Conservation (phyloP, 2,888 invertebrate species). For the Papilio gigon region DNA sequence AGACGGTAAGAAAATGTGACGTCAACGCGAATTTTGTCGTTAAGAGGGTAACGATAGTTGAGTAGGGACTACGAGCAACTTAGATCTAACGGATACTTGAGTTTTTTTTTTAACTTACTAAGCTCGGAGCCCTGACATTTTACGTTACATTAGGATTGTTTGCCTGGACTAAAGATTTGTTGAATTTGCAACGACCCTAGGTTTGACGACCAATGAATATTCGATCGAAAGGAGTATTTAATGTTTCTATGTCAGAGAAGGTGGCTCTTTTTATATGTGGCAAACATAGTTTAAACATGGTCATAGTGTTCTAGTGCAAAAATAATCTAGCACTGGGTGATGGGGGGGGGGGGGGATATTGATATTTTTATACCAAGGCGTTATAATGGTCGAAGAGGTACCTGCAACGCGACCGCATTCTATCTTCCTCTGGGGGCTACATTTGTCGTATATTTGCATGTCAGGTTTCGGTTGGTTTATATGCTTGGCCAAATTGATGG, state of each 20-base stretch:
- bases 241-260: too few relatives aligned
- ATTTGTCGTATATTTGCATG: slow-evolving; percentile 74
- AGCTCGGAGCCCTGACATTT: background rate
- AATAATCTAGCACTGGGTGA: background rate
- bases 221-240: too few relatives aligned
- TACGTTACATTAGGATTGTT: background rate
- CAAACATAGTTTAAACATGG: background rate
- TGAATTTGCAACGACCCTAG: background rate
- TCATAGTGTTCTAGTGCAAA: too few relatives aligned
- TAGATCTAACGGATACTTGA: background rate
- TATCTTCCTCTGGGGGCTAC: slow-evolving; percentile 57
- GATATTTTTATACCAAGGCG: slow-evolving; percentile 4
- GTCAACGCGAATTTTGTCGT: background rate
- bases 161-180: background rate
- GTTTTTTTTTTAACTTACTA: background rate
- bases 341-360: too few relatives aligned
- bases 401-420: slow-evolving; percentile 60
- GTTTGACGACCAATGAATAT: background rate
- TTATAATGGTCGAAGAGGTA: slow-evolving; percentile 44
- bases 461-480: slow-evolving; percentile 64
- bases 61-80: background rate
- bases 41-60: background rate
- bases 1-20: background rate
- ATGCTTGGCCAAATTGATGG: slow-evolving; percentile 72
- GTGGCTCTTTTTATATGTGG: background rate